Conservation (phyloP, 2,888 invertebrate genomes). For the Argynnis bischoffii region DNA sequence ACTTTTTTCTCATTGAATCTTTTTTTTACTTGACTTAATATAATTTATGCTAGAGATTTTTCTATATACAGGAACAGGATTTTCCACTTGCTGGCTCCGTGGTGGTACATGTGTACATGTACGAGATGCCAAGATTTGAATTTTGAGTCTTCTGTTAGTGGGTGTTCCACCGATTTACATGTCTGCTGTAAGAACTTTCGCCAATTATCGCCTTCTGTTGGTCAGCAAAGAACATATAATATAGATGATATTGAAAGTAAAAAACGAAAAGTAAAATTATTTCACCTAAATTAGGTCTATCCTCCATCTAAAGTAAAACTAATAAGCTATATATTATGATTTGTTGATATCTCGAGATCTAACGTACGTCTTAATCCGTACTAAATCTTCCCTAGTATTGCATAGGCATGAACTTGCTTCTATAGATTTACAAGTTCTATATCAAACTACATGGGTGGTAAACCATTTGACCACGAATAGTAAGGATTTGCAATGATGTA, state of each 20-base stretch:
- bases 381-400: conserved; percentile 14
- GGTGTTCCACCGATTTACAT: conserved; percentile 50
- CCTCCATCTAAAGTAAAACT: neutral
- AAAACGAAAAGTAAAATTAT: too few species aligned
- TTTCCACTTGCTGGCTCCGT: conserved; percentile 60
- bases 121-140: conserved; percentile 46
- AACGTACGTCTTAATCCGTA: conserved; percentile 18
- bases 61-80: conserved; percentile 46
- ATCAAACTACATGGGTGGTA: conserved; percentile 17
- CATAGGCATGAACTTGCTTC: conserved; percentile 7
- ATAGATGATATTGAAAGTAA: neutral
- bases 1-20: too few species aligned
- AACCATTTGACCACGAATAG: conserved; percentile 12
- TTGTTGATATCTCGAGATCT: conserved; percentile 3
- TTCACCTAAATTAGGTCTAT: conserved; percentile 6
- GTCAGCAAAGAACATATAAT: conserved; percentile 34
- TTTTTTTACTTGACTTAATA: neutral
- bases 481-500: conserved; percentile 12
- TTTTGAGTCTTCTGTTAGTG: conserved; percentile 52
- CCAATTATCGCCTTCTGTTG: conserved; percentile 44
- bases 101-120: conserved; percentile 57
- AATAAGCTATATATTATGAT: conserved; percentile 1
- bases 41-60: neutral
- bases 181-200: conserved; percentile 55
- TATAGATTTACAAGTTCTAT: conserved; percentile 1